These are phyloP conservation scores for Palythoa grandis DNA, from an alignment of 92 coral and sea anemone genomes.

Conservation along the genomic window DNA sequence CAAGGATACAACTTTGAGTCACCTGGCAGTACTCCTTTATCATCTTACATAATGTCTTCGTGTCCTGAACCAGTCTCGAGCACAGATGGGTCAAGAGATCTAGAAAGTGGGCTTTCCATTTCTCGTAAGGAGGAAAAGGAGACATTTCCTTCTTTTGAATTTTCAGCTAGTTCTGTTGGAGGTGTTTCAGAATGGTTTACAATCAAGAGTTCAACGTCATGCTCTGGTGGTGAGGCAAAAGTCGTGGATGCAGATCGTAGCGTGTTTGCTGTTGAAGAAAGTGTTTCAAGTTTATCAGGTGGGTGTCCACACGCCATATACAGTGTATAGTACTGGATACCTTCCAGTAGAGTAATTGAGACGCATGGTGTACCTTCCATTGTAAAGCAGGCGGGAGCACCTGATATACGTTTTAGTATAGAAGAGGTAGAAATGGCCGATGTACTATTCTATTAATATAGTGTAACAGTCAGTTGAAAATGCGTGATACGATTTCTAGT, in stretches of 20 bases:
- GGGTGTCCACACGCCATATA: not conserved
- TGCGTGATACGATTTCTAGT: too few species aligned
- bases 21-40: conserved; percentile 58
- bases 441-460: too few species aligned
- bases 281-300: not conserved
- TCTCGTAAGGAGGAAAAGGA: conserved; percentile 11
- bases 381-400: too few species aligned
- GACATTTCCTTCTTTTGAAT: not conserved
- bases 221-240: not conserved
- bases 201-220: not conserved
- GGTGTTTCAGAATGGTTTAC: not conserved
- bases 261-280: not conserved
- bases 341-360: too few species aligned
- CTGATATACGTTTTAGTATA: too few species aligned
- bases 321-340: not conserved
- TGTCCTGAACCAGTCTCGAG: conserved; percentile 32
- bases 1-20: conserved; percentile 29
- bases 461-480: too few species aligned
- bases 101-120: conserved; percentile 24
- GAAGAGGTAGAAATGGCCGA: too few species aligned
- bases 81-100: conserved; percentile 18
- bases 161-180: not conserved
- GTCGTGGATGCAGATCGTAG: not conserved
- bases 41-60: conserved; percentile 59
- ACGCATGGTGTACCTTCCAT: too few species aligned